Conservation (phyloP, 2,797 vertebrate genomes). For the Apodemus agrarius region DNA sequence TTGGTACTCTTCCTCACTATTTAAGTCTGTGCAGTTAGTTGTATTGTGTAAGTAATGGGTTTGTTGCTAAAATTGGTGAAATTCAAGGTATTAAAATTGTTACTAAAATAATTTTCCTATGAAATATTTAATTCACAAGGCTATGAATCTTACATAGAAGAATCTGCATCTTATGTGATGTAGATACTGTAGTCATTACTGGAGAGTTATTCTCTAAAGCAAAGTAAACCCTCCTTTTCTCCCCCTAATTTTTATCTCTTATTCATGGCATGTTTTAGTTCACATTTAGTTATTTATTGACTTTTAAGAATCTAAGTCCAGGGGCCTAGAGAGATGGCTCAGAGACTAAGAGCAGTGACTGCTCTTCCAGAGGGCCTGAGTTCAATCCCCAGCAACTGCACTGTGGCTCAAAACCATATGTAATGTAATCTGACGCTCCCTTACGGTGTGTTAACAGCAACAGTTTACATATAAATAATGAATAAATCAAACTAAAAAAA, state of each 20-base stretch:
- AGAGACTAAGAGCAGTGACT: no score
- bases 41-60: neutral
- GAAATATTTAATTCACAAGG: slow-evolving; percentile 34
- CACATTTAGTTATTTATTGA: neutral
- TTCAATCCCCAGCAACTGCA: no score
- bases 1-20: neutral
- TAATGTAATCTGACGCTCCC: no score
- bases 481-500: no score
- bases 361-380: no score
- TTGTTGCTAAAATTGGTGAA: slow-evolving; percentile 45
- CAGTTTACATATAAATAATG: no score
- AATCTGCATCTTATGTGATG: neutral
- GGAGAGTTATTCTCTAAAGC: slow-evolving; percentile 9
- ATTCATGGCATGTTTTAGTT: neutral
- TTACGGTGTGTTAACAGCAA: no score
- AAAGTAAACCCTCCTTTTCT: neutral
- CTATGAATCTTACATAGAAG: no score
- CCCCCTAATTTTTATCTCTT: neutral
- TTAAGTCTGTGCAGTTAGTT: neutral
- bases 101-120: slow-evolving; percentile 24
- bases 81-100: slow-evolving; percentile 36
- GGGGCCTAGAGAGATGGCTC: no score
- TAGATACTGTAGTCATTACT: neutral
- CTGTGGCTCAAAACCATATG: no score
- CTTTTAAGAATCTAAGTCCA: neutral